phyloP scores from a whole-genome alignment of 1,140 invertebrate genomes.

The Musca vetustissima region DNA sequence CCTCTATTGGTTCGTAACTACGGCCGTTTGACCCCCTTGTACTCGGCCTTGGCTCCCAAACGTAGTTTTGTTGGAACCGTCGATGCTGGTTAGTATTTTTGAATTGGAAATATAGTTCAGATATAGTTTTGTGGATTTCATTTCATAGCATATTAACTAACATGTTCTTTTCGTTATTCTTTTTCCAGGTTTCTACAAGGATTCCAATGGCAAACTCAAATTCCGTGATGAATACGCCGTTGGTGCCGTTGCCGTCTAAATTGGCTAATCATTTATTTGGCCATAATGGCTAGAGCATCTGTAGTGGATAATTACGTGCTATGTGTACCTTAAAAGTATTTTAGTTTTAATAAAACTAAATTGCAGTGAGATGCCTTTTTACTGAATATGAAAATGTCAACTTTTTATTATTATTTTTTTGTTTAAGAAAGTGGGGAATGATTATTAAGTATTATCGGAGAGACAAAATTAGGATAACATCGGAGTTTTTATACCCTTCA shows the following conservation, averaged over 20 bases:
- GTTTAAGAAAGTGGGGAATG: too few species aligned
- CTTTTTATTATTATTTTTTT: too few species aligned
- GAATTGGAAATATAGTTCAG: not conserved
- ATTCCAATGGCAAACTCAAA: constrained; percentile 24
- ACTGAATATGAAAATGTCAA: not conserved
- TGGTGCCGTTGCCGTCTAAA: constrained; percentile 23
- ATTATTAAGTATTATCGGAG: too few species aligned
- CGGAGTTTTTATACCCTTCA: too few species aligned
- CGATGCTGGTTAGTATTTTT: constrained; percentile 44
- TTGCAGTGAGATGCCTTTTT: not conserved
- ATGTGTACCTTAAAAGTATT: not conserved
- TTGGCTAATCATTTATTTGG: too few species aligned
- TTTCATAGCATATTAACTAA: too few species aligned
- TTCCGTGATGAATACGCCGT: constrained; percentile 20
- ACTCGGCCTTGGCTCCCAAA: constrained; percentile 44
- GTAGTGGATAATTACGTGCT: not conserved
- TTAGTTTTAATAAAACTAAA: constrained; percentile 3
- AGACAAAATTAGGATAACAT: too few species aligned
- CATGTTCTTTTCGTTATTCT: not conserved
- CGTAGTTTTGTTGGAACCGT: constrained; percentile 50
- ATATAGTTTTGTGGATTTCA: not conserved
- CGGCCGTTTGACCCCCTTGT: constrained; percentile 44
- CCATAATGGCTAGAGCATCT: too few species aligned
- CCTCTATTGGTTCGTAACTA: constrained; percentile 41
- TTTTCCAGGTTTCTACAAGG: constrained; percentile 24